Evolutionary conservation across 2,113 vertebrate genomes (phyloP), one percentile per base, ranked within the genome.

Genomic region (Thamnophis sirtalis): DNA sequence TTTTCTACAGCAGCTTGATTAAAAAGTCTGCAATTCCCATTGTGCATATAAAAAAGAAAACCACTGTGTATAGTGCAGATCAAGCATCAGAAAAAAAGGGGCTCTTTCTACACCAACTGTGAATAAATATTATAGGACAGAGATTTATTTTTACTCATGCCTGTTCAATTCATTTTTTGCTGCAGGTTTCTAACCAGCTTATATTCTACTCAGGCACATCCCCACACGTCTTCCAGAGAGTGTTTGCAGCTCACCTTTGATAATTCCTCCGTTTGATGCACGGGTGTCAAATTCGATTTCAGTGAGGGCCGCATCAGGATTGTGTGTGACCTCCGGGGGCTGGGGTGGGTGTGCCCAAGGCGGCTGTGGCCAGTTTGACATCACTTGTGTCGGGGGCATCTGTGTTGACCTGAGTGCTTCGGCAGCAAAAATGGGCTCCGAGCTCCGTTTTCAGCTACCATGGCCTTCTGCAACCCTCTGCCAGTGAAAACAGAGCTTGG

Each of bases 11-110:
- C 95, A 95, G 94, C 95, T 94, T 96, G 96, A 97, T 94, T 92
- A 96, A 96, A 95, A 95, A 96, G 96, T 92, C 96, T 89, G 93
- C 95, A 97, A 97, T 97, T 96, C 96, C 96, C 96, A 95, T 92
- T 95, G 95, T 94, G 95, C 93, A 93, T 94, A 96, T 97, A 95
- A 96, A 96, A 91, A 86, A 85, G 55, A 89, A 89, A 92, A 89
- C 73, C n/a, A 53, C 90, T 95, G 94, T 0, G 55, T 93, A 95
- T 84, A 28, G 89, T 93, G 93, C 53, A 96, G 94, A 95, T 97
- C 94, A 95, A 89, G 86, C 96, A 95, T 95, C 94, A 95, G 53
- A 86, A 95, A 93, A 95, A 50, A 51, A 11, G 28, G 92, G 17
- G 63, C 86, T 93, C 89, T 93, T 0, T 85, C 58, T 19, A 22